Conservation (phyloP, 2,888 invertebrate species). For the Schrankia costaestrigalis region DNA sequence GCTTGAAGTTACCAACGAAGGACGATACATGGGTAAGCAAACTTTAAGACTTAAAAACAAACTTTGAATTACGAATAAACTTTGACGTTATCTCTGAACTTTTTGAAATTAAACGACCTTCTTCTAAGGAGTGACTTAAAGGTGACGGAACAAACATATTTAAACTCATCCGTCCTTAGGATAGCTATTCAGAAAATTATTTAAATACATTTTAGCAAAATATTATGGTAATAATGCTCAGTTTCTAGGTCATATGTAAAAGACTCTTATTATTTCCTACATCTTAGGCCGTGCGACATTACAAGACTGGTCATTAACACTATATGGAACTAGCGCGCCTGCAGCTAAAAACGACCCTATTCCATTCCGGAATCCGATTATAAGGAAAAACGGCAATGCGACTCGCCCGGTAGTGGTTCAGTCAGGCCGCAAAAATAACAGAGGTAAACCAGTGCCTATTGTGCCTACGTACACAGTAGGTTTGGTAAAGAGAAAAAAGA, state of each 20-base stretch:
- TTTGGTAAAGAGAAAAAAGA: constrained; percentile 76
- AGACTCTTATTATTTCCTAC: constrained; percentile 34
- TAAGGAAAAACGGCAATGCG: constrained; percentile 65
- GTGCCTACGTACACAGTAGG: constrained; percentile 71
- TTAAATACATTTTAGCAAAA: constrained; percentile 11
- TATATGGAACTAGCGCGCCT: constrained; percentile 91
- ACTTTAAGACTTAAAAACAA: neutral
- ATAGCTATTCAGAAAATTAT: constrained; percentile 18
- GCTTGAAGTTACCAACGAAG: constrained; percentile 97
- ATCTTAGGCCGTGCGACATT: constrained; percentile 91
- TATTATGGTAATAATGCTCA: constrained; percentile 3
- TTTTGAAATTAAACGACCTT: constrained; percentile 17
- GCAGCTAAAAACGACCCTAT: constrained; percentile 83
- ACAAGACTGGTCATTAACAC: constrained; percentile 95
- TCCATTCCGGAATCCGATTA: constrained; percentile 73
- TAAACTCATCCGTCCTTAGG: constrained; percentile 18
- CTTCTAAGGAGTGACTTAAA: constrained; percentile 27
- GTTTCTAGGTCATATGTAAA: constrained; percentile 12
- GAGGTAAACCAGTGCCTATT: constrained; percentile 61
- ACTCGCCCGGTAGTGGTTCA: constrained; percentile 70
- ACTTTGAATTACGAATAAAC: constrained; percentile 16
- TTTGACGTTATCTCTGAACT: constrained; percentile 21
- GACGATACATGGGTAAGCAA: constrained; percentile 89
- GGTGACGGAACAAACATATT: constrained; percentile 17
- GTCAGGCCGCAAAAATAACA: constrained; percentile 63